These are phyloP conservation scores for Zosterops hypoxanthus DNA, from an alignment of 2,113 vertebrate species.

Conservation along the genomic window DNA sequence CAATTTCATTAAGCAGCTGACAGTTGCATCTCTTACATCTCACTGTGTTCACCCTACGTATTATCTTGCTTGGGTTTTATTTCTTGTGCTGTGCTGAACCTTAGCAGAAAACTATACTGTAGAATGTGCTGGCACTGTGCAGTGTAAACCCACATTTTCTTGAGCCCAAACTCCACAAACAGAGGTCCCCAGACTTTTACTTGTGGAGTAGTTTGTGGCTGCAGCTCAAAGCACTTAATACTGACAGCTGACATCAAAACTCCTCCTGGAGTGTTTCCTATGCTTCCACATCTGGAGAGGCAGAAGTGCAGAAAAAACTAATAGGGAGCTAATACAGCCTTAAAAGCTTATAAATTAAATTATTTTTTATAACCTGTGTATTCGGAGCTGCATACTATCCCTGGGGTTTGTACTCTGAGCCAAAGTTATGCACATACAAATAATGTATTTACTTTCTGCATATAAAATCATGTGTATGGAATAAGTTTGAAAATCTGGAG, in stretches of 20 bases:
- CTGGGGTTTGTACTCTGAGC: not conserved
- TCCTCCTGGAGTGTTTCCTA: not conserved
- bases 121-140: not conserved
- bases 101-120: not conserved
- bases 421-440: conserved; percentile 9
- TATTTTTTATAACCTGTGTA: not conserved
- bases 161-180: not conserved
- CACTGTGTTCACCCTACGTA: not conserved
- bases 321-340: not conserved
- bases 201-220: not conserved
- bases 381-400: not conserved
- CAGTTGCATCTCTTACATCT: not conserved
- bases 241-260: not conserved
- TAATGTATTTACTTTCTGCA: not conserved
- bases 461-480: not conserved
- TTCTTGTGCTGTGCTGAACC: not conserved
- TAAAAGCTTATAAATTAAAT: not conserved
- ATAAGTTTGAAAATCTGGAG: not conserved
- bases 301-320: not conserved
- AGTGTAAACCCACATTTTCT: not conserved
- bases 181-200: not conserved
- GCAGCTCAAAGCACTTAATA: not conserved
- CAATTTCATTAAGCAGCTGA: not conserved
- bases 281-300: not conserved
- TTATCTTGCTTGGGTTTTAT: not conserved